phyloP scores from a whole-genome alignment of 2,113 vertebrate species.

The Engystomops pustulosus region DNA sequence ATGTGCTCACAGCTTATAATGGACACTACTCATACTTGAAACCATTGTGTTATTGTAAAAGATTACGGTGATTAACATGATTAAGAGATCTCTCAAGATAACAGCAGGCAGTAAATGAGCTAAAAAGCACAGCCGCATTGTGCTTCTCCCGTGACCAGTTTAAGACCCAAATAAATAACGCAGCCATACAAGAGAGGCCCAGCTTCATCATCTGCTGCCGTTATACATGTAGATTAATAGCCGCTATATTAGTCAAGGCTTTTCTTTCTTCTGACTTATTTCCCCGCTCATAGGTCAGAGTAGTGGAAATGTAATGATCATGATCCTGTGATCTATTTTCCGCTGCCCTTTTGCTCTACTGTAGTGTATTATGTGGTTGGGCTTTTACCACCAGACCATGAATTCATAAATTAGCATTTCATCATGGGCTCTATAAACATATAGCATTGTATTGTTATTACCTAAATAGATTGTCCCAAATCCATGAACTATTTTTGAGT shows the following conservation, averaged over 20 bases:
- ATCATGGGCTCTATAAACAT: background rate
- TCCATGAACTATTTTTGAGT: background rate
- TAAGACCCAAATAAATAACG: conserved; percentile 40
- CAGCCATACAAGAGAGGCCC: background rate
- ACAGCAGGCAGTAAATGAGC: conserved; percentile 45
- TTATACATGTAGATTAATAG: conserved; percentile 21
- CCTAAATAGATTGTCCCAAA: background rate
- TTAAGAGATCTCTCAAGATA: conserved; percentile 45
- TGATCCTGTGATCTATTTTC: conserved; percentile 26
- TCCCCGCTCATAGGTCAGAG: conserved; percentile 32
- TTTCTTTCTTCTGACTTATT: conserved; percentile 25
- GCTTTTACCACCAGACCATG: background rate
- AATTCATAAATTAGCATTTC: background rate
- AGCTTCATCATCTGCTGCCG: background rate
- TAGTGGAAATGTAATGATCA: conserved; percentile 29
- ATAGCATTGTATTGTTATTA: background rate
- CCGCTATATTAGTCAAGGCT: conserved; percentile 17
- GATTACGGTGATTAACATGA: conserved; percentile 43
- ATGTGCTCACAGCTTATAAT: conserved; percentile 30
- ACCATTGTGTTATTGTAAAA: conserved; percentile 22
- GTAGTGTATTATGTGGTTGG: background rate
- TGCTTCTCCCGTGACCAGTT: conserved; percentile 16
- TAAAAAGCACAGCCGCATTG: background rate
- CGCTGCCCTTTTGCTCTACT: conserved; percentile 1
- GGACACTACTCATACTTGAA: conserved; percentile 33